Conservation (phyloP, 1,140 invertebrate genomes). For the Nephotettix cincticeps region DNA sequence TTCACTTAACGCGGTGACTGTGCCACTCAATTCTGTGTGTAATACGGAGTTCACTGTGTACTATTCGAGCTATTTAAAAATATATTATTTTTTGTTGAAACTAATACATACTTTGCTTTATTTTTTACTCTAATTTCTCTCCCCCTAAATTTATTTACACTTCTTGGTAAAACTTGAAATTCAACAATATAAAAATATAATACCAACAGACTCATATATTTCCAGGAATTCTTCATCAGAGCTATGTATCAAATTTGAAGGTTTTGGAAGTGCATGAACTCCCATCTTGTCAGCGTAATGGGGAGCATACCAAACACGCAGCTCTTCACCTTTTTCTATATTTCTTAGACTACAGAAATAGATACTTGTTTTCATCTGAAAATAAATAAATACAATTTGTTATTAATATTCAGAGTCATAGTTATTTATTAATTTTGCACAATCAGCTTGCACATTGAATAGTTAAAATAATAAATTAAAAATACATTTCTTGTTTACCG, state of each 20-base stretch:
- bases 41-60: too few species aligned
- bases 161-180: too few species aligned
- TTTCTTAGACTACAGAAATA: background rate
- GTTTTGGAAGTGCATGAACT: background rate
- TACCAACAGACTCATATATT: background rate
- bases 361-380: background rate
- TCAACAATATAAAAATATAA: too few species aligned
- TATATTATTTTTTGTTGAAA: too few species aligned
- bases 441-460: background rate
- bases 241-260: background rate
- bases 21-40: too few species aligned
- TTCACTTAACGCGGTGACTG: too few species aligned
- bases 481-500: too few species aligned
- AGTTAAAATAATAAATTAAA: background rate
- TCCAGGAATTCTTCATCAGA: constrained; percentile 14
- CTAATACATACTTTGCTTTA: too few species aligned
- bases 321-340: constrained; percentile 5
- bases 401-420: background rate
- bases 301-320: constrained; percentile 4
- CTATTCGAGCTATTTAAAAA: too few species aligned
- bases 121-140: too few species aligned
- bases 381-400: background rate
- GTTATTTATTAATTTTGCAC: background rate
- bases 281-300: constrained; percentile 9
- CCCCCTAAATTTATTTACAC: too few species aligned